A percentile compares a stretch with the other conserved stretches of the same genome.
Conservation (phyloP, 2,888 invertebrate species). For the Drepanosiphum platanoidis region DNA sequence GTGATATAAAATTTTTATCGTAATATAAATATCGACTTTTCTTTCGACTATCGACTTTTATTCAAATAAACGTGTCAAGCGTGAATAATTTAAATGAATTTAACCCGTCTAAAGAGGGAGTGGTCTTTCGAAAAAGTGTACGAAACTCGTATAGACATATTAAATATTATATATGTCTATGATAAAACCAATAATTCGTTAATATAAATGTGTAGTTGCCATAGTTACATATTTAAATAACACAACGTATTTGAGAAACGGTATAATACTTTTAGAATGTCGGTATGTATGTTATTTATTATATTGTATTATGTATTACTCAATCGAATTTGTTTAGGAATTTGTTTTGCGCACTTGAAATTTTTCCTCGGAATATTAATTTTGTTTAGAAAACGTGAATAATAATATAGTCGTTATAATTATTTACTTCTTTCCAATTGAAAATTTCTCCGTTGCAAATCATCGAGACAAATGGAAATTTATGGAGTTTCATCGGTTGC, state of each 20-base stretch:
- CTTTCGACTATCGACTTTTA: background rate
- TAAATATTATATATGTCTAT: no score
- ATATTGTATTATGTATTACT: no score
- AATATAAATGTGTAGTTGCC: background rate
- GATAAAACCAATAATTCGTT: background rate
- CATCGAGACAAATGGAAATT: slow-evolving; percentile 75
- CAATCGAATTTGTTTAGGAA: no score
- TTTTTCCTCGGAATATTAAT: no score
- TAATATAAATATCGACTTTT: background rate
- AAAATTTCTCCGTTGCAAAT: slow-evolving; percentile 89
- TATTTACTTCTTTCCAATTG: slow-evolving; percentile 74
- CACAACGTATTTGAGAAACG: background rate
- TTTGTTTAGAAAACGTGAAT: background rate
- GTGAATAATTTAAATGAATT: background rate
- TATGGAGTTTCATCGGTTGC: slow-evolving; percentile 79
- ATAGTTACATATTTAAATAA: background rate
- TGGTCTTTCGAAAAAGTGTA: background rate
- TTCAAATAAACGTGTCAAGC: background rate
- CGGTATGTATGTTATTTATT: no score
- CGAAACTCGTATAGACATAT: no score
- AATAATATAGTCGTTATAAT: no score
- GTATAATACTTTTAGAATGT: background rate
- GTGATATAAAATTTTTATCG: background rate
- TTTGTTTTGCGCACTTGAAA: no score
- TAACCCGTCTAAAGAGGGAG: background rate